Percentiles rank a stretch among this genome's conserved stretches.
Evolutionary conservation across 2,888 invertebrate genomes (phyloP).

Genomic region (Theristus sp.): DNA sequence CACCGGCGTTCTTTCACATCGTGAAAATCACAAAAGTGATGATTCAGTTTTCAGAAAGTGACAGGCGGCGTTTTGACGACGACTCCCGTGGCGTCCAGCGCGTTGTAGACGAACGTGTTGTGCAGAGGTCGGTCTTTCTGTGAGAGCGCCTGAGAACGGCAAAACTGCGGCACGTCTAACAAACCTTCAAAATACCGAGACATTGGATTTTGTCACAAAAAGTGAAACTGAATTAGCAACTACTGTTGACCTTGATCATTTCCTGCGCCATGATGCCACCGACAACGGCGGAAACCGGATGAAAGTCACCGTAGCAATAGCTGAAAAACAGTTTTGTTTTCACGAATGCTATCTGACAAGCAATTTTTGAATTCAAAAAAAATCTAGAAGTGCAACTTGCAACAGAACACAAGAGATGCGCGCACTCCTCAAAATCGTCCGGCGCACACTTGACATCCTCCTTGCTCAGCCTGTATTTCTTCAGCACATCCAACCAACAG

Average conservation of each 20-base stretch:
- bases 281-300: constrained; percentile 71
- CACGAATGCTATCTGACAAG: too few species aligned
- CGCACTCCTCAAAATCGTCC: too few species aligned
- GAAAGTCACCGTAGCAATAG: constrained; percentile 50
- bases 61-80: constrained; percentile 11
- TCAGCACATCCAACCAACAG: too few species aligned
- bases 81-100: constrained; percentile 44
- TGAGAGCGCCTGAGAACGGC: constrained; percentile 36
- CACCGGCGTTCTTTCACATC: not conserved
- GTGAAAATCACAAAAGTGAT: not conserved
- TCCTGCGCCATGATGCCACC: constrained; percentile 87
- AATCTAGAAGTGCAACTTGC: too few species aligned
- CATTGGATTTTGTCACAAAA: not conserved
- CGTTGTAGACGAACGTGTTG: constrained; percentile 63
- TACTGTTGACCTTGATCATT: constrained; percentile 56
- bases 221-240: not conserved
- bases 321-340: too few species aligned
- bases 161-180: not conserved
- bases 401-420: too few species aligned
- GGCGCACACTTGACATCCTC: too few species aligned
- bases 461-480: too few species aligned
- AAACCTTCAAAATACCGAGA: too few species aligned
- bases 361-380: too few species aligned
- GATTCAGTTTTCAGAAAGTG: too few species aligned
- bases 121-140: constrained; percentile 70